Evolutionary conservation across 2,888 invertebrate genomes (phyloP).

Genomic region (Yponomeuta malinellus): DNA sequence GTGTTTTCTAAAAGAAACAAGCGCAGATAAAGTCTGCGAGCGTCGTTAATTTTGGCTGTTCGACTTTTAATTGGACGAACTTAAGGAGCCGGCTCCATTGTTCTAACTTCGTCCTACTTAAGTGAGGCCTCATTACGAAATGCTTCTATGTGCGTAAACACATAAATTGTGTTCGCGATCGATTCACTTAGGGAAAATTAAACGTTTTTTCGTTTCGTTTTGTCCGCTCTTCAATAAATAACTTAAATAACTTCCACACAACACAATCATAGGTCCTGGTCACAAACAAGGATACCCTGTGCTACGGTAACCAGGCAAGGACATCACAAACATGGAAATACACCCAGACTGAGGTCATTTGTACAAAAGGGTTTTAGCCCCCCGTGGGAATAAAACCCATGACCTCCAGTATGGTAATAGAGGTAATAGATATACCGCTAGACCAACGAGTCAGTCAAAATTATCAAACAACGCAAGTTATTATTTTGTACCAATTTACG

Average conservation of each 20-base stretch:
- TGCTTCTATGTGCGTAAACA: constrained; percentile 37
- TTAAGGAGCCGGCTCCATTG: constrained; percentile 22
- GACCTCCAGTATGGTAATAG: too few relatives aligned
- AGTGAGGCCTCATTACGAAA: constrained; percentile 29
- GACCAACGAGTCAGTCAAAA: too few relatives aligned
- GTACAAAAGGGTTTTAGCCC: too few relatives aligned
- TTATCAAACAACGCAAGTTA: neutral
- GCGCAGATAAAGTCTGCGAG: neutral
- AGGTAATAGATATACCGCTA: too few relatives aligned
- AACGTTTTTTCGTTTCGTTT: neutral
- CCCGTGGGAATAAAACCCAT: too few relatives aligned
- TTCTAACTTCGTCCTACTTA: constrained; percentile 35
- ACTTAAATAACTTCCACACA: neutral
- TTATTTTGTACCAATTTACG: neutral
- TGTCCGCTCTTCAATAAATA: neutral
- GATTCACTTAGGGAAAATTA: constrained; percentile 18
- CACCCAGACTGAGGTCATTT: too few relatives aligned
- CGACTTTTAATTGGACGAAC: constrained; percentile 45
- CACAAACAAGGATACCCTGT: too few relatives aligned
- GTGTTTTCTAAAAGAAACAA: neutral
- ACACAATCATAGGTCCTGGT: too few relatives aligned
- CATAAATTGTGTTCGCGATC: constrained; percentile 38
- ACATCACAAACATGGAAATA: too few relatives aligned
- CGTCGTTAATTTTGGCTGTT: constrained; percentile 5
- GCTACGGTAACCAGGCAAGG: too few relatives aligned